Conservation (phyloP, 2,888 invertebrate genomes). For the Apodemia duryi region DNA sequence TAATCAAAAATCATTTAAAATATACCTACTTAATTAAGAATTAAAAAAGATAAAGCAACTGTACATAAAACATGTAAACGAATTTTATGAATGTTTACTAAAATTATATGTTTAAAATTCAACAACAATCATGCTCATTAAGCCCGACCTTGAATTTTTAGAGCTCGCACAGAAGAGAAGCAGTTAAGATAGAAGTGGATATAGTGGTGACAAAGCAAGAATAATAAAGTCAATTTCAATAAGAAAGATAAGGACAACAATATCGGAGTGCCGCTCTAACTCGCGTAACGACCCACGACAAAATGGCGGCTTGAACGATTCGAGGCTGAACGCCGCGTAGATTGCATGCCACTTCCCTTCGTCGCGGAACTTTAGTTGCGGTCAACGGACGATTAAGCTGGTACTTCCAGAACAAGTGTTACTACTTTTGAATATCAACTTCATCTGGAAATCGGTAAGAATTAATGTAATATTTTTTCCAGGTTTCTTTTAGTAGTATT, state of each 20-base stretch:
- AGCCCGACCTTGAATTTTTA: slow-evolving; percentile 10
- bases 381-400: slow-evolving; percentile 32
- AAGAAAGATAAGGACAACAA: slow-evolving; percentile 24
- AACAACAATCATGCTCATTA: not conserved
- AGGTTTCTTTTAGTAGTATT: not conserved
- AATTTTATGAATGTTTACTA: not conserved
- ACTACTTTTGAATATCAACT: not conserved
- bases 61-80: not conserved
- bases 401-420: slow-evolving; percentile 24
- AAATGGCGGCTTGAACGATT: slow-evolving; percentile 54
- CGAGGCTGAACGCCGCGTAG: slow-evolving; percentile 34
- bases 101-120: not conserved
- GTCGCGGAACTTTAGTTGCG: slow-evolving; percentile 42
- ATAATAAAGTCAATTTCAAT: slow-evolving; percentile 17
- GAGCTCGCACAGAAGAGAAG: slow-evolving; percentile 5
- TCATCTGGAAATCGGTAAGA: slow-evolving; percentile 30
- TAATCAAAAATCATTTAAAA: not conserved
- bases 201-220: slow-evolving; percentile 17
- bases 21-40: not conserved
- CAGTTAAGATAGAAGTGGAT: slow-evolving; percentile 13
- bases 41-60: not conserved
- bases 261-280: slow-evolving; percentile 45
- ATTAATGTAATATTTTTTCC: slow-evolving; percentile 7
- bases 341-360: slow-evolving; percentile 43
- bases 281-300: slow-evolving; percentile 49